Evolutionary conservation across 2,113 vertebrate genomes (phyloP), one percentile per base, ranked within the genome.

Genomic region (Lucifuga dentata): DNA sequence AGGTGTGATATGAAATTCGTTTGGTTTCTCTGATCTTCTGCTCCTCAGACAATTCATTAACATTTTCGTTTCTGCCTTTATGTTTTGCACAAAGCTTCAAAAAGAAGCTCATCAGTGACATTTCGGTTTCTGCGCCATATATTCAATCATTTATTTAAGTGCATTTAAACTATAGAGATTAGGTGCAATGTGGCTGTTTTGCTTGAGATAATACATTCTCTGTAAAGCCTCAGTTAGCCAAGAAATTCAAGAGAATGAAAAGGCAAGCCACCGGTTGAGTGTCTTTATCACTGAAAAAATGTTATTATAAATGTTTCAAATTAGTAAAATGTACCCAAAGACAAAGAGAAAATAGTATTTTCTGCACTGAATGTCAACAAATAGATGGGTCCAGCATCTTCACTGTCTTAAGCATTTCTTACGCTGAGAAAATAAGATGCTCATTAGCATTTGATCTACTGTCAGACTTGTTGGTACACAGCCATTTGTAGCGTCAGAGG

Each of bases 1-100:
- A 91, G 89, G 87, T 91, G 88, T 87, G 89, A 89, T 90, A 89
- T 90, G 84, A 85, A 89, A 86, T 88, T 89, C 79, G 81, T 88
- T 86, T 88, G 89, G 87, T 86, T 90, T 61, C 81, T 88, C 78
- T 90, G 86, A 91, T 91, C 84, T 86, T 61, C 81, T 66, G 32
- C 78, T 90, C 87, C 80, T 80, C 84, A 83, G 76, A 90, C 86
- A 81, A 88, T 86, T 90, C 87, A 87, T 90, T 89, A 88, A 84
- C 90, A 86, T 89, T 87, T 82, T 66, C 63, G 13, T 67, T 77
- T 69, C 72, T 73, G 68, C 74, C 77, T 85, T 89, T 85, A 77
- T 88, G 83, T 81, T 76, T 80, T 32, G 66, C 78, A 88, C 84
- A 87, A 88, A 87, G 89, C 86, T 81, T 87, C 72, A 83, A 79